These are phyloP conservation scores for Sciurus niger DNA, from an alignment of 2,113 vertebrate species.

Conservation along the genomic window DNA sequence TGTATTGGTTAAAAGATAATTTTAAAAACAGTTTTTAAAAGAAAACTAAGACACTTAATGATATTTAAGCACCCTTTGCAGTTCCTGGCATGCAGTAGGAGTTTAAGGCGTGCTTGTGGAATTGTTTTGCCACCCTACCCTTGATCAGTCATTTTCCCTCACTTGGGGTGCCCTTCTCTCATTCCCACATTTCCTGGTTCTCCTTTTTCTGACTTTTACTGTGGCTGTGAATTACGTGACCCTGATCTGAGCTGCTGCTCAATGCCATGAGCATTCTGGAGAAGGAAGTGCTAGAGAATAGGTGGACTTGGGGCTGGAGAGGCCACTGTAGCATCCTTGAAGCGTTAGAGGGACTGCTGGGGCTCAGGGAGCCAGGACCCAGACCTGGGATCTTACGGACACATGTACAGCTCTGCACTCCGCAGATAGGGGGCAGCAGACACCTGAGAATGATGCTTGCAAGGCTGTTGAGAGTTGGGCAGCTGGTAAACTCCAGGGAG, in stretches of 20 bases:
- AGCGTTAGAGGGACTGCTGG: rapidly evolving
- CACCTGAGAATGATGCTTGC: not conserved
- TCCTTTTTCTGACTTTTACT: not conserved
- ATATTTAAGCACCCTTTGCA: not conserved
- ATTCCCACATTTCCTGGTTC: not conserved
- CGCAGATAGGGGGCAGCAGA: conserved; percentile 60
- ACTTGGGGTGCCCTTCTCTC: not conserved
- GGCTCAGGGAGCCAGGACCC: not conserved
- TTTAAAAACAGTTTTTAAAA: not conserved
- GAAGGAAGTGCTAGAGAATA: not conserved
- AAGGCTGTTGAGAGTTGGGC: not conserved
- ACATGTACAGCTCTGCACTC: not conserved
- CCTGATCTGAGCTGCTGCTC: not conserved
- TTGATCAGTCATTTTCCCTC: not conserved
- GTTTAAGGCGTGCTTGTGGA: not conserved
- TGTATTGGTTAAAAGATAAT: not conserved
- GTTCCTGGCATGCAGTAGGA: not conserved
- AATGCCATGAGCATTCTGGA: not conserved
- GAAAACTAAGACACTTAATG: not conserved
- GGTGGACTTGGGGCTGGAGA: not conserved
- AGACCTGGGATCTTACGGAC: not conserved
- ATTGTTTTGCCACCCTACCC: not conserved
- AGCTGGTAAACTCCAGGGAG: rapidly evolving
- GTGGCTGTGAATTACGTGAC: not conserved
- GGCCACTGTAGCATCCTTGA: not conserved